Evolutionary conservation across 2,797 vertebrate genomes (phyloP), one percentile per base, ranked within the genome.

Genomic region (Phoxinus dragarum): DNA sequence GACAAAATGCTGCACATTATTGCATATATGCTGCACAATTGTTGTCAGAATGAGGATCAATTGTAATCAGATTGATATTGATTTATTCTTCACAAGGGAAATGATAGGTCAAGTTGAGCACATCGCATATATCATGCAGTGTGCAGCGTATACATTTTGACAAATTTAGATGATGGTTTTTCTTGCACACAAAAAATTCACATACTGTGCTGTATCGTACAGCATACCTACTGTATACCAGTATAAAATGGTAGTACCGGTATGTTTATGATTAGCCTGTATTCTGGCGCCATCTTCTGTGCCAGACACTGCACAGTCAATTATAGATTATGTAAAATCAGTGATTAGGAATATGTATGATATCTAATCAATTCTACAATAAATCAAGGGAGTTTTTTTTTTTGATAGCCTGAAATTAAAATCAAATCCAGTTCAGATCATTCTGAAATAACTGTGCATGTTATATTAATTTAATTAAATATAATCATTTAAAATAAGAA

Each of bases 231-330:
- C n/a, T n/a, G n/a, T n/a, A n/a, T n/a, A n/a, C n/a, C n/a, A n/a
- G n/a, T n/a, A n/a, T n/a, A n/a, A n/a, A n/a, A n/a, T n/a, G n/a
- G n/a, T n/a, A n/a, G n/a, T n/a, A n/a, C n/a, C n/a, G n/a, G n/a
- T n/a, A n/a, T 5, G 3, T 40, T 59, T 16, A 38, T 76, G 31
- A 76, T n/a, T 21, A 61, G 4, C 69, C 14, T 47, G 80, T 59
- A 73, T 73, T 81, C 49, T 81, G 80, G 68, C 80, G 52, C 52
- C 68, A 81, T 72, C 67, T 72, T 72, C 54, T 34, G 38, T 44
- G 16, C 36, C 16, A 71, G 6, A 42, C 68, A 81, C 52, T 21
- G n/a, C 5, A 31, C 16, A 3, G 42, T 71, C 16, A 81, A 56
- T 38, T 49, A 47, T 36, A 64, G 4, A 68, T 38, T 42, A 61